Base-by-base conservation (phyloP, 2,113 vertebrate species). In the Odocoileus virginianus region DNA sequence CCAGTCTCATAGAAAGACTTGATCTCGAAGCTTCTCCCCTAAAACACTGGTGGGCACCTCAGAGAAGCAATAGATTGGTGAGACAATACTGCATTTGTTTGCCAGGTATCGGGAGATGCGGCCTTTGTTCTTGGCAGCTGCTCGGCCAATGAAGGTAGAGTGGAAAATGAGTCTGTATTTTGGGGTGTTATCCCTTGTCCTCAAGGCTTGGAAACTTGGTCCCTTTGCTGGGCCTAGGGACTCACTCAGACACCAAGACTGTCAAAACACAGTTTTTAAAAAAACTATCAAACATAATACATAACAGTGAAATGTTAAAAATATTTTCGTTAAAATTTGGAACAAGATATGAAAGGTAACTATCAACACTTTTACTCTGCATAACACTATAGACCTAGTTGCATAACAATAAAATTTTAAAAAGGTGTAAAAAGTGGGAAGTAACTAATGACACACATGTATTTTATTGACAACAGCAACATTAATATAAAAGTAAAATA, bases 401-500 rank as follows among this genome's bases (percentile, higher is more conserved):
- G 5, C 64, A 47, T 16, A 50, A 28, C 9, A 55, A n/a, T 58
- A 82, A 87, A 79, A 79, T 79, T 47, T 76, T 55, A 4, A 81
- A 25, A 64, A 64, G 3, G 30, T 55, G 19, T 87, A 57, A 55
- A 61, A 57, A 55, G 45, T 78, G 6, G 36, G 33, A 91, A 87
- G 28, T 64, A 61, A 87, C 43, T 25, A 76, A 81, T 21, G 15
- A 54, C 25, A 61, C 50, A 36, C 27, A 58, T 5, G 25, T 55
- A 67, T 82, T 89, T 43, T 50, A 58, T 52, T 82, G 9, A 13
- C 17, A 91, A 64, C 28, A 87, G 23, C 40, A 57, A 64, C 10
- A 45, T 54, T 78, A 67, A 43, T 78, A n/a, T 55, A 87, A 67
- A 57, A 43, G 43, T 92, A 84, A 88, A 79, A 54, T 94, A 57